Conservation (phyloP, 2,888 invertebrate genomes). For the Drosophila prostipennis region DNA sequence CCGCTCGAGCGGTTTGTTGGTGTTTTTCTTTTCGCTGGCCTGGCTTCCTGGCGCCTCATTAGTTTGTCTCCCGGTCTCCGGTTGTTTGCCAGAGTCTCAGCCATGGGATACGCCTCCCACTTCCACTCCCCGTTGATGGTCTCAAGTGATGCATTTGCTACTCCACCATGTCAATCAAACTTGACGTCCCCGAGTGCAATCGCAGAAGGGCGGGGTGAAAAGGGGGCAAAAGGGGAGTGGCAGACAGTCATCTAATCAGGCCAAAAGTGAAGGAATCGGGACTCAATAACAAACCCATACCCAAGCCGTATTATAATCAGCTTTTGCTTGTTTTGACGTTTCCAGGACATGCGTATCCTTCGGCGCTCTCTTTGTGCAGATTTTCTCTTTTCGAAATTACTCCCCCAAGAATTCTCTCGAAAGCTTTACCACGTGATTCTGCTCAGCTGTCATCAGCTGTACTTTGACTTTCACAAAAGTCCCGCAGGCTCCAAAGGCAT, state of each 20-base stretch:
- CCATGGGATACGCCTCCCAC: conserved; percentile 31
- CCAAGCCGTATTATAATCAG: conserved; percentile 15
- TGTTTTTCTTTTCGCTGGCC: conserved; percentile 27
- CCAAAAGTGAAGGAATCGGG: conserved; percentile 42
- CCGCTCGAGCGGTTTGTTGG: conserved; percentile 27
- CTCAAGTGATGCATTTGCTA: conserved; percentile 54
- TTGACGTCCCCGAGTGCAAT: conserved; percentile 32
- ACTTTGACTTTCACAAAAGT: conserved; percentile 38
- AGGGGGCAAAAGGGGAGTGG: conserved; percentile 18
- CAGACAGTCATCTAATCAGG: conserved; percentile 63
- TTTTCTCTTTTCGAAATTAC: conserved; percentile 3
- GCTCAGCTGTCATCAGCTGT: conserved; percentile 50
- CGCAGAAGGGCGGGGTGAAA: conserved; percentile 12
- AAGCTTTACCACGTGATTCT: conserved; percentile 57
- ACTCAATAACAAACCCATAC: conserved; percentile 64
- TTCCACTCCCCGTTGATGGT: conserved; percentile 14
- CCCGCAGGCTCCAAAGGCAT: conserved; percentile 15
- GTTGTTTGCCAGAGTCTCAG: conserved; percentile 39
- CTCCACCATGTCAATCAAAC: conserved; percentile 63
- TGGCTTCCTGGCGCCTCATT: conserved; percentile 68
- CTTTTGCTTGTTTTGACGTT: conserved; percentile 60
- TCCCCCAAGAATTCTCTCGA: conserved; percentile 7
- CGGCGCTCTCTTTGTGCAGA: conserved; percentile 11
- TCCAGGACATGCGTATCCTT: conserved; percentile 60
- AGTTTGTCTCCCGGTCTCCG: conserved; percentile 48